Base-by-base conservation (phyloP, 2,797 vertebrate genomes). In the Melanotaenia trifasciata region DNA sequence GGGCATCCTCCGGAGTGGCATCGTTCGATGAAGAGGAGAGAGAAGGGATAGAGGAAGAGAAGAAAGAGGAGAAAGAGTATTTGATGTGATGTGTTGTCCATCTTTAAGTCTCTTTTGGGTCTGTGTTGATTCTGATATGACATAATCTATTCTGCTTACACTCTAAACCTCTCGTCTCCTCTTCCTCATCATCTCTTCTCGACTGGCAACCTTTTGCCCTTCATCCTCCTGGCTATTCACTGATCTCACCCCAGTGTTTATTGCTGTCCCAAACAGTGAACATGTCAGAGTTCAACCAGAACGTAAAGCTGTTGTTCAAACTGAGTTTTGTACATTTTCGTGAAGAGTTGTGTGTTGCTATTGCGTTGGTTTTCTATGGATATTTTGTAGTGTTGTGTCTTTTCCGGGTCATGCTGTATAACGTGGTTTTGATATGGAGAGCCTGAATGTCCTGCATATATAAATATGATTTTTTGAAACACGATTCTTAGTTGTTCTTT, bases 1-100 rank as follows among this genome's bases (percentile, higher is more conserved):
- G 95, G 56, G 94, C 95, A 32, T 97, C 97, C 54, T 99, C 97
- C 0, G 97, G 97, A 60, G 97, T 97, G 57, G 95, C 95, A 65
- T 98, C 97, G 0, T 95, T 97, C 38, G 97, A 98, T 0, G 97
- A 98, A 57, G 83, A 91, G n/a, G 90, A 87, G 70, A 85, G 72
- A 72, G 91, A 91, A 5, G 96, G 92, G 14, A 84, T 71, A 24
- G 94, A 92, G 22, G 94, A 94, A 73, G 94, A 94, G 78, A 89
- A 90, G 58, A 91, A 95, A 73, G 88, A 0, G n/a, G 89, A 84
- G 32, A 93, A 90, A 78, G 92, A 93, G 71, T 84, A 85, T 77
- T 87, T 89, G 83, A 90, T 91, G 91, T 94, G 91, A 93, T 89
- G 78, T 91, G 80, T 84, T 20, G 68, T 89, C 79, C 70, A 80